A percentile compares a stretch with the other conserved stretches of the same genome.
Evolutionary conservation across 2,113 vertebrate species (phyloP).

Genomic region (Leiothrix lutea): DNA sequence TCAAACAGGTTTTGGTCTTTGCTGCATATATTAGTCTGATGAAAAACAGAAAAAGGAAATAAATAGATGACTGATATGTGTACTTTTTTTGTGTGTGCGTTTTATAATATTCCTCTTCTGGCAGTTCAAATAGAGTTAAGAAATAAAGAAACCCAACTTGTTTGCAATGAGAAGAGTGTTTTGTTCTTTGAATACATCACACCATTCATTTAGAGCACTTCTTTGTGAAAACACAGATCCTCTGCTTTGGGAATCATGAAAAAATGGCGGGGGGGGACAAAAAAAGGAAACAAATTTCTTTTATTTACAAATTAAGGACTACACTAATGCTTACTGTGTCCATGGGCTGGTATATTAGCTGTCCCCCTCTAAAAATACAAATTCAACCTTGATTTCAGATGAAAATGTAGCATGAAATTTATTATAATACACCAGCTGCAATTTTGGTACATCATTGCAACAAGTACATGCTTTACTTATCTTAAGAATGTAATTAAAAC

Average conservation of each 20-base stretch:
- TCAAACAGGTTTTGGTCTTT: background rate
- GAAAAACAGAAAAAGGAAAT: constrained; percentile 68
- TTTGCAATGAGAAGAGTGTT: background rate
- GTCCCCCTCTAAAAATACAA: background rate
- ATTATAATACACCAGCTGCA: background rate
- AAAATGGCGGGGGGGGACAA: fast-evolving
- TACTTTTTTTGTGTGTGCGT: background rate
- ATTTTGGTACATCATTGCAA: background rate
- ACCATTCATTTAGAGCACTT: background rate
- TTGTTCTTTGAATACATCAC: background rate
- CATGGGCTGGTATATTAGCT: background rate
- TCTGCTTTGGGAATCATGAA: background rate
- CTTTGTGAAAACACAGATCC: background rate
- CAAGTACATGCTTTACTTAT: background rate
- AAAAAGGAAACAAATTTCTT: background rate
- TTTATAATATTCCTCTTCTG: background rate
- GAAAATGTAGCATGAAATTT: background rate
- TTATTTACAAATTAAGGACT: background rate
- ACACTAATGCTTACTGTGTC: background rate
- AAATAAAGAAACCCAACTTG: background rate
- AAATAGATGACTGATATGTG: constrained; percentile 30
- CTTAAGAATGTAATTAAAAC: background rate
- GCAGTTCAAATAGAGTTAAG: background rate
- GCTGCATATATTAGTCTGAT: background rate
- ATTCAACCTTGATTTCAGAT: background rate